Base-by-base conservation (phyloP, 2,797 vertebrate genomes). In the Melanotaenia maccullochi region DNA sequence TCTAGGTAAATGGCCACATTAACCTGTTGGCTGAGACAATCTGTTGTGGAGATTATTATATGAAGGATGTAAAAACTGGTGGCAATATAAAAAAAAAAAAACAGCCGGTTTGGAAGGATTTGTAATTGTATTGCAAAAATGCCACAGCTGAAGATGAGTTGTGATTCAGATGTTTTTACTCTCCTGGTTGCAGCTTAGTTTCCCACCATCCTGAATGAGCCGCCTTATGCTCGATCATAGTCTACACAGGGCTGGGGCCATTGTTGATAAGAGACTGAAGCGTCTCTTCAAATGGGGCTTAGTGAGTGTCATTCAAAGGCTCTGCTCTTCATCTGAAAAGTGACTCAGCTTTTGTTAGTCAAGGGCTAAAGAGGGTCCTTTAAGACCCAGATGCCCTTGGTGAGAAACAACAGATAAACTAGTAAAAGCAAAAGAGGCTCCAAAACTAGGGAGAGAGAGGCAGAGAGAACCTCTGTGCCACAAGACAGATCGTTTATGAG, bases 311-410 rank as follows among this genome's bases (percentile, higher is more conserved):
- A 76, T 85, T 87, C 87, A 89, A 90, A 92, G 85, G 81, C 79
- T 65, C 69, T 44, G 75, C 84, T 89, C 87, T 86, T 90, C 81
- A 87, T 91, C 87, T 90, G 73, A 86, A 89, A 88, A 88, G 84
- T 89, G 84, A 91, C 87, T 89, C 84, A 68, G 87, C 86, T 86
- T 88, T 90, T 90, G 85, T 89, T 87, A 65, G 82, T 84, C 83
- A 75, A 75, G 79, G 75, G 72, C 71, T 60, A 78, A 81, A 80
- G 82, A 83, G 84, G 81, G 78, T 69, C 77, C 75, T 85, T 78
- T 71, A 81, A 82, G 81, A 79, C 81, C 81, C 60, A 63, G 79
- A 86, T 86, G 88, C 79, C 85, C 85, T 89, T 82, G 82, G 85
- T 71, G 67, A 73, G 78, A 83, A 76, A 76, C 61, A 73, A 76